Evolutionary conservation across 92 coral and sea anemone genomes (phyloP).

Genomic region (Plumapathes pennacea): DNA sequence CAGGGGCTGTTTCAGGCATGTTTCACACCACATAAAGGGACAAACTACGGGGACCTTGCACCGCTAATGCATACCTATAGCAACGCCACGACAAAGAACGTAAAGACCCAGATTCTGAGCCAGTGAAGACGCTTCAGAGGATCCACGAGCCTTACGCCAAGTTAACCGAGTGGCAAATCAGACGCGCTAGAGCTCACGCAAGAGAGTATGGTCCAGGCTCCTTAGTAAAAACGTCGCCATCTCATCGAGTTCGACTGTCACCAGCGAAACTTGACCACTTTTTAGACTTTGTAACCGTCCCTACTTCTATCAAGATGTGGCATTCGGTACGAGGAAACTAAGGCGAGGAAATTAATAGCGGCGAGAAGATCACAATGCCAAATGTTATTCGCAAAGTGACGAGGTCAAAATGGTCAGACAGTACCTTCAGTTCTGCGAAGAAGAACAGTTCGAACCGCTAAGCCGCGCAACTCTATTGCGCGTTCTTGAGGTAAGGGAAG

Average conservation of each 20-base stretch:
- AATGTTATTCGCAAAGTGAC: slow-evolving; percentile 69
- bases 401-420: slow-evolving; percentile 66
- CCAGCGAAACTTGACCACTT: slow-evolving; percentile 63
- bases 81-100: slow-evolving; percentile 40
- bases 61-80: slow-evolving; percentile 54
- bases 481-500: slow-evolving; percentile 41
- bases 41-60: slow-evolving; percentile 21
- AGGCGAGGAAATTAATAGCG: slow-evolving; percentile 51
- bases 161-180: slow-evolving; percentile 63
- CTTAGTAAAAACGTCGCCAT: slow-evolving; percentile 20
- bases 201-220: slow-evolving; percentile 56
- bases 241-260: slow-evolving; percentile 54
- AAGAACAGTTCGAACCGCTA: slow-evolving; percentile 44
- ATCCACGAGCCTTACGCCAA: slow-evolving; percentile 57
- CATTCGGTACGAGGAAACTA: slow-evolving; percentile 63
- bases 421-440: slow-evolving; percentile 56
- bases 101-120: slow-evolving; percentile 57
- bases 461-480: slow-evolving; percentile 64
- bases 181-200: slow-evolving; percentile 59
- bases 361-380: slow-evolving; percentile 57
- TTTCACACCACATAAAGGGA: slow-evolving; percentile 6
- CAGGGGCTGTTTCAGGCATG: slow-evolving; percentile 49
- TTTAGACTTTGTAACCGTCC: slow-evolving; percentile 66
- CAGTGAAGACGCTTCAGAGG: slow-evolving; percentile 43
- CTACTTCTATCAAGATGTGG: slow-evolving; percentile 78